Evolutionary conservation across 2,113 vertebrate genomes (phyloP).

Genomic region (Meleagris gallopavo): DNA sequence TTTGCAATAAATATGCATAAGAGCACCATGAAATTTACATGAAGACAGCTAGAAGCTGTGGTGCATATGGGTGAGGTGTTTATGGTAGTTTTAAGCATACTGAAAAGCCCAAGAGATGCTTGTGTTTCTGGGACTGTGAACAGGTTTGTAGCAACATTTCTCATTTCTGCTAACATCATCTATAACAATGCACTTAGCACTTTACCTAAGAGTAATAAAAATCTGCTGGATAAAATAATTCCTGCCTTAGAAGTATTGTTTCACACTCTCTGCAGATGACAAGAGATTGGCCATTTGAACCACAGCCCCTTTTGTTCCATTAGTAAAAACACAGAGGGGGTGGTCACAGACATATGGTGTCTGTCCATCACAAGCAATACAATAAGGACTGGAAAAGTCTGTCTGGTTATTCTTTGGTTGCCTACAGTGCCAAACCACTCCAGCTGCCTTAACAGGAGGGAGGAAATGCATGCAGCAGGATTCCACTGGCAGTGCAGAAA

Average conservation of each 20-base stretch:
- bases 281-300: not conserved
- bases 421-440: too few relatives aligned
- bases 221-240: not conserved
- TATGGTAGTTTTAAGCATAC: not conserved
- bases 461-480: not conserved
- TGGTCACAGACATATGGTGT: not conserved
- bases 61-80: not conserved
- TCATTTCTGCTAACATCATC: not conserved
- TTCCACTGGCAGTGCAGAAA: rapidly evolving
- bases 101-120: not conserved
- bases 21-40: not conserved
- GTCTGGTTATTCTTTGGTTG: too few relatives aligned
- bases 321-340: too few relatives aligned
- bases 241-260: not conserved
- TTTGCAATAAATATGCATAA: not conserved
- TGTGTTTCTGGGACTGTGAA: not conserved
- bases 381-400: not conserved
- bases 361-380: not conserved
- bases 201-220: not conserved
- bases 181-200: not conserved
- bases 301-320: not conserved
- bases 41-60: not conserved
- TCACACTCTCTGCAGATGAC: not conserved
- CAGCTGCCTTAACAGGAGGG: not conserved
- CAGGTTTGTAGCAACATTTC: not conserved